Conservation (phyloP, 2,797 vertebrate genomes). For the Microtus agrestis region DNA sequence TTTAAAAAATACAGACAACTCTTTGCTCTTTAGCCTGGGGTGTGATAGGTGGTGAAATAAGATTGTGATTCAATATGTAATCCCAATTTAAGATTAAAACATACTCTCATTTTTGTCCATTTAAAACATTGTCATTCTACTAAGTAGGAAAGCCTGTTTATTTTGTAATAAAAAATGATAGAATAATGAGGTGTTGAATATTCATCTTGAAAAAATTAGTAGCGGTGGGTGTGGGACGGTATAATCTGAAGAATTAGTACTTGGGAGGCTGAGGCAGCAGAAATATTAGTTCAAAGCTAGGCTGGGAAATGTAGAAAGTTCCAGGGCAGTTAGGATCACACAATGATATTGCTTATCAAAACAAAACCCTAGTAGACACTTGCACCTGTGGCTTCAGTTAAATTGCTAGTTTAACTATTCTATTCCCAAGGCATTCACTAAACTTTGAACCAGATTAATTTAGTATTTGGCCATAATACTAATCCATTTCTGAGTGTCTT, state of each 20-base stretch:
- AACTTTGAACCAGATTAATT: constrained; percentile 20
- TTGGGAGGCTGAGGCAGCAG: background rate
- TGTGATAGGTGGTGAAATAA: background rate
- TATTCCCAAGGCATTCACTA: background rate
- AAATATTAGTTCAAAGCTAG: background rate
- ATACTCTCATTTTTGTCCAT: constrained; percentile 5
- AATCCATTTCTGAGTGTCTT: background rate
- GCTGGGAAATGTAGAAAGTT: background rate
- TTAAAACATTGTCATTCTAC: constrained; percentile 23
- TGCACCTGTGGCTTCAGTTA: background rate
- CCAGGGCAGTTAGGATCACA: background rate
- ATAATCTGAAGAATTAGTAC: background rate
- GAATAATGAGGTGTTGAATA: background rate
- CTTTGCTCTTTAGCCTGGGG: background rate
- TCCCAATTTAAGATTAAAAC: background rate
- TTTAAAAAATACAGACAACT: background rate
- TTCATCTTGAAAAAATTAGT: background rate
- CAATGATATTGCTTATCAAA: background rate
- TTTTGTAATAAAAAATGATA: constrained; percentile 39
- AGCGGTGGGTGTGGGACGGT: background rate
- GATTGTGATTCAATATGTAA: background rate
- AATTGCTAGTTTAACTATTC: constrained; percentile 12
- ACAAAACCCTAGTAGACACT: background rate
- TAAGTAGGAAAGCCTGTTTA: background rate
- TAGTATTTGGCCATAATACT: background rate